Evolutionary conservation across 2,797 vertebrate genomes (phyloP).

Genomic region (Vireo griseus): DNA sequence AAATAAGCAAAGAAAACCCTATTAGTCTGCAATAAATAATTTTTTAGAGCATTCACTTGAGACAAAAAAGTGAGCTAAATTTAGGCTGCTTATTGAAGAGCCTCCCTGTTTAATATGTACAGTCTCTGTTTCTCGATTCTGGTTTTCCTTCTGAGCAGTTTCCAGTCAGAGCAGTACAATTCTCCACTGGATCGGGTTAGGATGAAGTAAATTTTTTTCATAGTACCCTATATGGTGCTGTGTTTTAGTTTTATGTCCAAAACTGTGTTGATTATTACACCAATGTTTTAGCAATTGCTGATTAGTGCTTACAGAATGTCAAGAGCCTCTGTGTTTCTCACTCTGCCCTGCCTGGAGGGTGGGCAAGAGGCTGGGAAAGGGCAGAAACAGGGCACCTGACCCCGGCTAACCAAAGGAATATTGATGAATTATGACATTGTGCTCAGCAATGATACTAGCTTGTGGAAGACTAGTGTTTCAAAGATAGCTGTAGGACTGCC

Average conservation of each 20-base stretch:
- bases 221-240: background rate
- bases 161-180: background rate
- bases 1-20: background rate
- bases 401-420: background rate
- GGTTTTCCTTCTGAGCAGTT: background rate
- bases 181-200: background rate
- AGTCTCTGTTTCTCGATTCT: background rate
- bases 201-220: background rate
- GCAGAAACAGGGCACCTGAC: background rate
- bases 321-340: background rate
- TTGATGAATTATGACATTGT: accelerated
- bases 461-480: background rate
- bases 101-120: background rate
- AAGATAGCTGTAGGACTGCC: background rate
- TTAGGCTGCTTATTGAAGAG: background rate
- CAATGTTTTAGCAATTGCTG: background rate
- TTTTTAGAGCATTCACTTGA: background rate
- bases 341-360: background rate
- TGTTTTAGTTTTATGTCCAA: background rate
- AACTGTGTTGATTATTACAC: background rate
- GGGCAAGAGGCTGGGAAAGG: background rate
- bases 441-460: background rate
- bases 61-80: background rate
- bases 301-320: background rate
- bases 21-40: background rate